These are phyloP conservation scores for Pammene fasciana DNA, from an alignment of 2,888 invertebrate species.

Conservation along the genomic window DNA sequence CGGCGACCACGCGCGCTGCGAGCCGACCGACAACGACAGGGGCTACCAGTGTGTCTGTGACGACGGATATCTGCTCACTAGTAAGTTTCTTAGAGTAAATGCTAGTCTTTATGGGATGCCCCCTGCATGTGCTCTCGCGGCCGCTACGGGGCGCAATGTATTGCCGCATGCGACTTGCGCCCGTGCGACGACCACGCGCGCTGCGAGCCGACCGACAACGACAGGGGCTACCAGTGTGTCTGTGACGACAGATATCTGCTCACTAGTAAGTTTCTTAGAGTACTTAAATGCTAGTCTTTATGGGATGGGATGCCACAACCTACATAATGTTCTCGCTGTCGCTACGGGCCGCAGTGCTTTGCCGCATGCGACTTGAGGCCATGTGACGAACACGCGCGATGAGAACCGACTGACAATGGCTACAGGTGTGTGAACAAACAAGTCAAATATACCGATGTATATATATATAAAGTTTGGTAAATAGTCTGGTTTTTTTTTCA, in stretches of 20 bases:
- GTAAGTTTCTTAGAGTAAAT: conserved; percentile 73
- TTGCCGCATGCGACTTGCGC: conserved; percentile 91
- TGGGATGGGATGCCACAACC: too few relatives aligned
- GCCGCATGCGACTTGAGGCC: conserved; percentile 93
- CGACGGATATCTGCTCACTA: conserved; percentile 87
- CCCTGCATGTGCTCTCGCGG: conserved; percentile 88
- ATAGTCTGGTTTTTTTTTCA: too few relatives aligned
- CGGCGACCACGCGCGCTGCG: conserved; percentile 88
- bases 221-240: conserved; percentile 89
- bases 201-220: conserved; percentile 85
- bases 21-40: conserved; percentile 76
- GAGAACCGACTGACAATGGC: conserved; percentile 82
- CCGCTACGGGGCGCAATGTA: conserved; percentile 89
- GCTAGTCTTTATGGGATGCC: conserved; percentile 82
- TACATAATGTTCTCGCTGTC: conserved; percentile 72
- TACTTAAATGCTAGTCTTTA: too few relatives aligned
- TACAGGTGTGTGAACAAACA: conserved; percentile 85
- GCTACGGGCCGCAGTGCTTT: conserved; percentile 89
- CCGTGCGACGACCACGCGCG: conserved; percentile 91
- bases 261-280: too few relatives aligned
- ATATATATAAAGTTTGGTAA: too few relatives aligned
- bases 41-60: conserved; percentile 92
- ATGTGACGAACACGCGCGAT: conserved; percentile 89
- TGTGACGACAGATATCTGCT: conserved; percentile 81
- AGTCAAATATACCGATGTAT: too few relatives aligned